Evolutionary conservation across 2,888 invertebrate species (phyloP), one percentile per base, ranked within the genome.

Genomic region (Linnaemya vulpina): DNA sequence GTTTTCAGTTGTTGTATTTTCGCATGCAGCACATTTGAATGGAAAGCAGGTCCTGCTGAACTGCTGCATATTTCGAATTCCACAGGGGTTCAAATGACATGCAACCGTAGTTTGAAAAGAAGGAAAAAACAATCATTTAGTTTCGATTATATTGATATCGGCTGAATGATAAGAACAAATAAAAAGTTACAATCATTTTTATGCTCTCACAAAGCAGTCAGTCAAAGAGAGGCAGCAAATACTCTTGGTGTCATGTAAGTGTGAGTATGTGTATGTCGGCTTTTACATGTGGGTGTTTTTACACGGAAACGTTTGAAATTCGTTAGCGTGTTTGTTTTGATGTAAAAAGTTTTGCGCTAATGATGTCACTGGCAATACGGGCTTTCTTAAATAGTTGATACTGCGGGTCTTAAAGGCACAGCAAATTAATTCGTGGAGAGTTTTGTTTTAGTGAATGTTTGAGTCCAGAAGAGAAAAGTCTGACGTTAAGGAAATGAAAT

Each of bases 131-230:
- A n/a, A 17, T 62, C 53, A 77, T 77, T 73, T 84, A 20, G 35
- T 43, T 71, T 51, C 62, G 46, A 74, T 84, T 84, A 65, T 74
- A 74, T 74, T 20, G 68, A 73, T 80, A 51, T 71, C 60, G 75
- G 58, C 17, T 75, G 78, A 49, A 63, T 79, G 83, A 79, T 76
- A 78, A 78, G 67, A 68, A n/a, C 17, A 40, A 46, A 20, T 46
- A 58, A 13, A 15, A n/a, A 11, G 43, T 55, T 10, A 25, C 65
- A 73, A 38, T 38, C 58, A 58, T 10, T 58, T 10, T 58, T 35
- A 30, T 17, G 65, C 20, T 51, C 43, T 63, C 40, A 20, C 11
- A 65, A n/a, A 22, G 43, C 15, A 73, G 9, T 38, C 15, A 73
- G 9, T 38, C 46, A 13, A 55, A 70, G 10, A 15, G 35, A 20